A percentile compares a stretch with the other conserved stretches of the same genome.
Conservation (phyloP, 2,113 vertebrate species). For the Budorcas taxicolor region DNA sequence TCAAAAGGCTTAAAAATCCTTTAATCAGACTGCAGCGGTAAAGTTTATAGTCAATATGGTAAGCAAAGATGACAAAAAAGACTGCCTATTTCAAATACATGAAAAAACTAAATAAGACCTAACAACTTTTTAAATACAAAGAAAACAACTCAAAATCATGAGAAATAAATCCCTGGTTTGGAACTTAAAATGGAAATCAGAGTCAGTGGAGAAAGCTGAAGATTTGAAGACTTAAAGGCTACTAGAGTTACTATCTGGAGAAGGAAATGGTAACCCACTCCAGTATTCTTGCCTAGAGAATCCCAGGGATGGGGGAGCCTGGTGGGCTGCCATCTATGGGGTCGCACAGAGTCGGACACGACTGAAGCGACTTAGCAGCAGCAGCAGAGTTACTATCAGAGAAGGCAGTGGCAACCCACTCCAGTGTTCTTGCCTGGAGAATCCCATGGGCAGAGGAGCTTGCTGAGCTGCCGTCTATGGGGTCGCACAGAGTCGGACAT, state of each 20-base stretch:
- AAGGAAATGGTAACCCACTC: no score
- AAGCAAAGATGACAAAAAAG: background rate
- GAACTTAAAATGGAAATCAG: background rate
- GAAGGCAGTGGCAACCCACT: no score
- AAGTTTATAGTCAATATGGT: background rate
- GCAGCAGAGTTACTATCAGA: background rate
- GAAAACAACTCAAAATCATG: background rate
- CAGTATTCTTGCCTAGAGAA: no score
- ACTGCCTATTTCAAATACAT: background rate
- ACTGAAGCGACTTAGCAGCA: no score
- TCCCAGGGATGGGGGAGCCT: no score
- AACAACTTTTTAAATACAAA: background rate
- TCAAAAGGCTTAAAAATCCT: background rate
- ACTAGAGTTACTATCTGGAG: background rate
- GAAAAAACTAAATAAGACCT: background rate
- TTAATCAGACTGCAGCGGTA: background rate
- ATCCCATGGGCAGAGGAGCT: rapidly evolving
- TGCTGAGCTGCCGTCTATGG: no score
- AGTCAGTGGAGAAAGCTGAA: background rate
- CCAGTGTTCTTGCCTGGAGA: no score
- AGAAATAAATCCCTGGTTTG: background rate
- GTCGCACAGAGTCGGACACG: rapidly evolving
- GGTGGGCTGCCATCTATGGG: no score
- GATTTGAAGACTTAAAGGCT: background rate
- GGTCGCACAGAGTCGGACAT: rapidly evolving